Base-by-base conservation (phyloP, 2,113 vertebrate genomes). In the Cranoglanis bouderius region DNA sequence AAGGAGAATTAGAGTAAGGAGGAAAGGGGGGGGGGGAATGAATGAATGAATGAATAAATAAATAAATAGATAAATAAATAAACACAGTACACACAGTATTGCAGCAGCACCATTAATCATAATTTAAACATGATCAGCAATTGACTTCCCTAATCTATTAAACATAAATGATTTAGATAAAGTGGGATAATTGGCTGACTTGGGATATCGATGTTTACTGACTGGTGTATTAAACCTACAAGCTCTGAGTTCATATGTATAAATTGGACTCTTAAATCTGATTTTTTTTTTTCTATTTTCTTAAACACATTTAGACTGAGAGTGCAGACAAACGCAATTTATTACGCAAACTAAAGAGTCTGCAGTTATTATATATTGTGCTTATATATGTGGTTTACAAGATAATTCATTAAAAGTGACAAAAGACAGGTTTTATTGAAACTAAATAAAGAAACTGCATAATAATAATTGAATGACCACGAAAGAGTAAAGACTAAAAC, bases 81-180 rank as follows among this genome's bases (percentile, higher is more conserved):
- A 13, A 88, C 29, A 51, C 51, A 75, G 16, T 67, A 51, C 32
- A 67, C 32, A 35, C 80, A 70, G 35, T 74, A 24, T 43, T 43
- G 9, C 63, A 88, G 24, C 74, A n/a, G 59, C 75, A n/a, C 26
- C 46, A 51, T 78, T 78, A 49, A 78, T 29, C 46, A 78, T n/a
- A 46, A 75, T 75, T 51, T 78, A 78, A 51, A 78, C 26, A 78
- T n/a, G 46, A 51, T 32, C 29, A 53, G 12, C 49, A 32, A 53
- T 19, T 53, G 26, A 1, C 46, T 49, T 78, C 75, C 26, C 51
- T 51, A 29, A 32, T 18, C 43, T 46, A 19, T 49, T 49, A 77
- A 29, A 29, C 10, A 29, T 14, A 46, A 49, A 77, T 77, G 43
- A 29, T 29, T 29, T 77, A 77, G 24, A 77, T 77, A 29, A 77